Evolutionary conservation across 2,113 vertebrate genomes (phyloP).

Genomic region (Turdus rufiventris): DNA sequence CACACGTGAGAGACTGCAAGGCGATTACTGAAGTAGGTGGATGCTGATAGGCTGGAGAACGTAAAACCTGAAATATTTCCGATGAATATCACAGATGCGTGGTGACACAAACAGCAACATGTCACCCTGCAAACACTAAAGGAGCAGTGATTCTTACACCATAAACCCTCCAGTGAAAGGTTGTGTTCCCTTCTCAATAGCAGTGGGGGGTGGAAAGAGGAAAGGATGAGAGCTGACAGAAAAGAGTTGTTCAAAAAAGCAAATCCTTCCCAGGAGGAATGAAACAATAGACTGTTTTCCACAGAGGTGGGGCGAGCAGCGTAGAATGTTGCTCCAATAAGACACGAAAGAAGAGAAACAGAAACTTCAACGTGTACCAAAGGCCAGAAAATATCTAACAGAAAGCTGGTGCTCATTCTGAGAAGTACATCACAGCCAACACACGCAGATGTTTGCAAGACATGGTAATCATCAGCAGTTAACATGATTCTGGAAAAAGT

Average conservation of each 20-base stretch:
- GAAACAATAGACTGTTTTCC: background rate
- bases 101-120: background rate
- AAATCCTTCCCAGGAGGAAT: background rate
- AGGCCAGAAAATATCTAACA: background rate
- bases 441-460: constrained; percentile 14
- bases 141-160: background rate
- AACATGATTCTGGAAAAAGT: constrained; percentile 36
- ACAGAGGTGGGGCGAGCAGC: background rate
- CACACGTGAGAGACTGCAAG: background rate
- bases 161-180: background rate
- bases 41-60: background rate
- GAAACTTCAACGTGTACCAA: background rate
- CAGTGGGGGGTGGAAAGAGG: background rate
- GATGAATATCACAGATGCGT: background rate
- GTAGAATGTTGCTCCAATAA: background rate
- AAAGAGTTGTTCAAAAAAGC: background rate
- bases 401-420: background rate
- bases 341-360: background rate
- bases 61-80: background rate
- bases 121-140: background rate
- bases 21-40: background rate
- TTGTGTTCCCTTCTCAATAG: background rate
- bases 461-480: background rate
- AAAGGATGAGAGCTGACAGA: background rate
- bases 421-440: background rate